These are phyloP conservation scores for Serilophus lunatus DNA, from an alignment of 2,113 vertebrate genomes.

Conservation along the genomic window DNA sequence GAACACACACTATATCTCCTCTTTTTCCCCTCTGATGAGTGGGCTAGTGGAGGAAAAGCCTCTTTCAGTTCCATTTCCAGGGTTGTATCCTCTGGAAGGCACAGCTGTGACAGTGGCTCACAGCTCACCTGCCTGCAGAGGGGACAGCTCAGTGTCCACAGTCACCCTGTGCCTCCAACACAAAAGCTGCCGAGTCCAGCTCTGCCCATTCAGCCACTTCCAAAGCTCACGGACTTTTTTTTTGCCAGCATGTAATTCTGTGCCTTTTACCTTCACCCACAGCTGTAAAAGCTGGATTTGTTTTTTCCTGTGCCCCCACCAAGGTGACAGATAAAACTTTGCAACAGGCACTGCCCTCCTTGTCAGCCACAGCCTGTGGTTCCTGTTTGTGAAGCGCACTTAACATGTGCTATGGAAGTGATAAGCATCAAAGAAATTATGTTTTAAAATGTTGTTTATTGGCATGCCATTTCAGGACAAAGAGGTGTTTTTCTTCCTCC, in stretches of 20 bases:
- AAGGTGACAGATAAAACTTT: neutral
- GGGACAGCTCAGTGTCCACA: neutral
- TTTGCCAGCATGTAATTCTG: neutral
- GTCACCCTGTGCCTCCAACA: neutral
- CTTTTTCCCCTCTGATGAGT: neutral
- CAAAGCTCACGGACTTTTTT: neutral
- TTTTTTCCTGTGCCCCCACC: neutral
- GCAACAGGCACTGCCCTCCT: neutral
- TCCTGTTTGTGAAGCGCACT: neutral
- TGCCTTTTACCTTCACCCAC: neutral
- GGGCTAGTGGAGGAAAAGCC: neutral
- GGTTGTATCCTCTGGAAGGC: neutral
- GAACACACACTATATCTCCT: neutral
- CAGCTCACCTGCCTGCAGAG: neutral
- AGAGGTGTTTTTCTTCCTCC: neutral
- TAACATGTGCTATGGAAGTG: neutral
- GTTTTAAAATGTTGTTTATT: neutral
- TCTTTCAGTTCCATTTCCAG: neutral
- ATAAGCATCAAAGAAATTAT: neutral
- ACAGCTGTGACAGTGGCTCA: neutral
- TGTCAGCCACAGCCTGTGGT: neutral
- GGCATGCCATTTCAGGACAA: neutral
- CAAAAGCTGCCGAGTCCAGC: neutral
- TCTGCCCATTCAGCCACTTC: rapidly evolving
- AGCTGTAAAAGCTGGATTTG: neutral